phyloP scores from a whole-genome alignment of 2,888 invertebrate genomes.

The Euphydryas editha region DNA sequence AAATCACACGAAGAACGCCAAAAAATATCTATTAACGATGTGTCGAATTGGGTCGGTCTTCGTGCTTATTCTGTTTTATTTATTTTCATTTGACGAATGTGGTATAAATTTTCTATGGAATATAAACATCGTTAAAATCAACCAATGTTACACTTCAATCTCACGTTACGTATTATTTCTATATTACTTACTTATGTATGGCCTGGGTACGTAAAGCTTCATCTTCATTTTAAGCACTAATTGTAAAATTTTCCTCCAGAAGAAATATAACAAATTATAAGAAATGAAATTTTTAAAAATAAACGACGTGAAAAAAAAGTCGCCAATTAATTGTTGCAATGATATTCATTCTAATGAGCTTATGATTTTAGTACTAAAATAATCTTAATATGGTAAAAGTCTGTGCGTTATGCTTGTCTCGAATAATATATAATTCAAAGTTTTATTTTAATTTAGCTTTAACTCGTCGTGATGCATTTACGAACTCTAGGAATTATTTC shows the following conservation, averaged over 20 bases:
- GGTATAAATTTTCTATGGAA: conserved; percentile 29
- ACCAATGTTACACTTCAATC: neutral
- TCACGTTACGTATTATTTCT: no score
- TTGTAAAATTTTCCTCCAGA: no score
- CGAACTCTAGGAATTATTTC: conserved; percentile 33
- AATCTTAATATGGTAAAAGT: neutral
- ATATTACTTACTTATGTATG: no score
- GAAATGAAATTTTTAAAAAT: no score
- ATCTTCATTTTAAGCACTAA: no score
- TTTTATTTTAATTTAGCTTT: neutral
- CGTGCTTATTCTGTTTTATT: conserved; percentile 53
- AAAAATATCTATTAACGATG: conserved; percentile 63
- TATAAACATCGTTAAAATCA: neutral
- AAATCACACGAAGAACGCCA: conserved; percentile 69
- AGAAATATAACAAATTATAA: no score
- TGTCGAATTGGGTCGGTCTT: conserved; percentile 65
- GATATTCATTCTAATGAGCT: neutral
- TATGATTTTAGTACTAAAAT: neutral
- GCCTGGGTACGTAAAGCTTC: no score
- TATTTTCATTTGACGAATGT: conserved; percentile 41
- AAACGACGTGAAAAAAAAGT: no score
- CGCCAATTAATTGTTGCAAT: no score
- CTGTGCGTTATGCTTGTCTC: neutral
- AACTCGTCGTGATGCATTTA: conserved; percentile 12
- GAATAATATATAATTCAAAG: neutral